Base-by-base conservation (phyloP, 2,797 vertebrate species). In the Lacerta agilis region DNA sequence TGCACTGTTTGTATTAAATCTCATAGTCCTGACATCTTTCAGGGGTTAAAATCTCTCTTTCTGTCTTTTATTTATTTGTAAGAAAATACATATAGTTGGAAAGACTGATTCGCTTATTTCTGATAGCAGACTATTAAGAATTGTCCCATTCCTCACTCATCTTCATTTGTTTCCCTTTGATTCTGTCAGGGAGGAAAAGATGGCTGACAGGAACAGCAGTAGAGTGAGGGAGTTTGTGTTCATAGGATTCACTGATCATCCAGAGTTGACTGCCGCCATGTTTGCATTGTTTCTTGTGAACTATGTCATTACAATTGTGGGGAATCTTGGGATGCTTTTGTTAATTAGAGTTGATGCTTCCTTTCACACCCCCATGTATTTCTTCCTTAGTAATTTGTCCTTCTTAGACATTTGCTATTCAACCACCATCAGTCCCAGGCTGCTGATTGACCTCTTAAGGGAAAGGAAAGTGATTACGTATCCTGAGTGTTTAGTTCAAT, bases 361-460 rank as follows among this genome's bases (percentile, higher is more conserved):
- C 5, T 92, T 95, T 83, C 94, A 91, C 27, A 93, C 87, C 0
- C 92, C 94, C 13, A 95, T 95, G 94, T 95, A 96, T 64, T 95
- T 95, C 73, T 94, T 96, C 82, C 94, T 95, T 5, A 83, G 92
- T 61, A 94, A 94, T 20, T 87, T 96, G 2, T 94, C 94, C 0
- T 72, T 94, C 0, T 88, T 95, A 3, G 95, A 95, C 7, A 89
- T 95, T 7, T 95, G 93, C 71, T 96, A 93, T 29, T 93, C 94
- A 15, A 92, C 93, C 2, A 9, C 92, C 61, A 89, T 95, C 33
- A 82, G 88, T 55, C 94, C 89, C 6, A 94, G 91, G 55, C 92
- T 95, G 83, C 69, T 96, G 1, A 0, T 64, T 1, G 82, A 90
- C 81, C 15, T 82, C 5, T 73, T 92, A 11, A 81, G 66, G 18